phyloP scores from a whole-genome alignment of 2,797 vertebrate species.

The Falco cherrug region DNA sequence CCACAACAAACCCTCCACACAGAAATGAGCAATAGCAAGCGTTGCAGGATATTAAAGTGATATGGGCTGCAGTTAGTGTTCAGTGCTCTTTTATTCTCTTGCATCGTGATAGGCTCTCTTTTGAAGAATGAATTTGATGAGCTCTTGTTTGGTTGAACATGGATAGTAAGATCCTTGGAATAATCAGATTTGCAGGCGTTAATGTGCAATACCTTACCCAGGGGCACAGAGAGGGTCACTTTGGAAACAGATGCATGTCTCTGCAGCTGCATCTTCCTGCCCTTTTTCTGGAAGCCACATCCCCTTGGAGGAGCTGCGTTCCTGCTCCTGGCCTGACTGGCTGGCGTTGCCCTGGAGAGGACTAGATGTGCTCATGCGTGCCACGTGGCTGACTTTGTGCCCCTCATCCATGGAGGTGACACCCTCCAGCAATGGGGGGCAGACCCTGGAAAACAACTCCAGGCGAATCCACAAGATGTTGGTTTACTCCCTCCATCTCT shows the following conservation, averaged over 20 bases:
- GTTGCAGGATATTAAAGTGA: constrained; percentile 64
- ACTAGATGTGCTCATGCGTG: accelerated
- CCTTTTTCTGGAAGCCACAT: neutral
- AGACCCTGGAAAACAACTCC: neutral
- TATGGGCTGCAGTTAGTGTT: neutral
- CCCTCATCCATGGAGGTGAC: neutral
- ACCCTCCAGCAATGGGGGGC: neutral
- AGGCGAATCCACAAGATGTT: neutral
- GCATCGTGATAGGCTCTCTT: neutral
- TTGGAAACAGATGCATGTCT: neutral
- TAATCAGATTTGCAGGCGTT: constrained; percentile 22
- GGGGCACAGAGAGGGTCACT: neutral
- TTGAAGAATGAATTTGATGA: neutral
- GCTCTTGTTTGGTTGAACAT: neutral
- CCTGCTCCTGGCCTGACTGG: accelerated
- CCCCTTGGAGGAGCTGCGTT: neutral
- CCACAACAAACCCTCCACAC: neutral
- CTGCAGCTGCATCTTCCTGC: neutral
- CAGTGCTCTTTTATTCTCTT: neutral
- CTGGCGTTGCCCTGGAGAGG: neutral
- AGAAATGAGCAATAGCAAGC: neutral
- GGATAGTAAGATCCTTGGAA: neutral
- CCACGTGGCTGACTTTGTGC: neutral
- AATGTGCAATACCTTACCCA: neutral
- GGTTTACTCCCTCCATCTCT: neutral